phyloP scores from a whole-genome alignment of 2,113 vertebrate genomes.

The Oncorhynchus tshawytscha region DNA sequence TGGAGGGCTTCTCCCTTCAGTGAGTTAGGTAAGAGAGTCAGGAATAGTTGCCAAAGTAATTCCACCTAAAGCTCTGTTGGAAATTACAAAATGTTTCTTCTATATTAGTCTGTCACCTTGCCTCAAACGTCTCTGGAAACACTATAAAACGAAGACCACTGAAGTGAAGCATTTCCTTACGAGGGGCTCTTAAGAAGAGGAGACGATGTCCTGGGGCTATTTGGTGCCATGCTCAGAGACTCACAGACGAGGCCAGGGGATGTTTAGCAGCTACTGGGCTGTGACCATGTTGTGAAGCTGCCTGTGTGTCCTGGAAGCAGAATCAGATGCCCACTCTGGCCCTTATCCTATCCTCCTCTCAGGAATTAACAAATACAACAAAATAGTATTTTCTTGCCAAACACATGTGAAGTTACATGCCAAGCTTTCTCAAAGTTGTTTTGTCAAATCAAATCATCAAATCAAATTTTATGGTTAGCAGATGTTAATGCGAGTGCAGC shows the following conservation, averaged over 20 bases:
- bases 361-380: neutral
- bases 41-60: constrained; percentile 49
- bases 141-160: constrained; percentile 45
- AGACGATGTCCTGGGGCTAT: constrained; percentile 41
- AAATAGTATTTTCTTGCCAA: neutral
- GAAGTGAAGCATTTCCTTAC: constrained; percentile 43
- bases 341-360: neutral
- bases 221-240: constrained; percentile 50
- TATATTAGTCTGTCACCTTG: constrained; percentile 69
- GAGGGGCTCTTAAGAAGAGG: constrained; percentile 26
- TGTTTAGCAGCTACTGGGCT: constrained; percentile 29
- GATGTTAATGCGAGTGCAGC: too few relatives aligned
- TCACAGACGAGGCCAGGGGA: constrained; percentile 43
- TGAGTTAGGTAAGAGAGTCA: constrained; percentile 41
- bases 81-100: constrained; percentile 67
- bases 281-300: constrained; percentile 25
- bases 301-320: constrained; percentile 46
- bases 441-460: neutral
- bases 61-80: constrained; percentile 66
- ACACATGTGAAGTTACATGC: neutral
- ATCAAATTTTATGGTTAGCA: too few relatives aligned
- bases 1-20: constrained; percentile 17
- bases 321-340: constrained; percentile 28
- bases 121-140: constrained; percentile 67
- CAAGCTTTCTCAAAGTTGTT: neutral